phyloP scores from a whole-genome alignment of 2,113 vertebrate genomes.

The Amphilophus citrinellus region DNA sequence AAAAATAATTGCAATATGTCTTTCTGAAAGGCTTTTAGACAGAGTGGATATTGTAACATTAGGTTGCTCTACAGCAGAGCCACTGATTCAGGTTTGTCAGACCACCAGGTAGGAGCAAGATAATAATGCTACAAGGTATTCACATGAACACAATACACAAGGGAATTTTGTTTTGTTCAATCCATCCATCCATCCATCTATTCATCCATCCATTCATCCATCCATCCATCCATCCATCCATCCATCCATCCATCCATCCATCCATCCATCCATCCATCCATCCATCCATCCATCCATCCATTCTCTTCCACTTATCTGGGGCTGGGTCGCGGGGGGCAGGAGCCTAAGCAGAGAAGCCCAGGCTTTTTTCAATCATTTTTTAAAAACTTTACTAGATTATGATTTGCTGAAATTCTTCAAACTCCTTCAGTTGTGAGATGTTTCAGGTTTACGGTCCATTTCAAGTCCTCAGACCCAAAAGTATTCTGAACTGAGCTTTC shows the following conservation, averaged over 20 bases:
- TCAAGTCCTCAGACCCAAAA: not conserved
- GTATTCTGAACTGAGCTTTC: not conserved
- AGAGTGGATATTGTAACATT: not conserved
- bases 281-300: too few relatives aligned
- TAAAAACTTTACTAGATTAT: not conserved
- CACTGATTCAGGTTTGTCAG: not conserved
- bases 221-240: too few relatives aligned
- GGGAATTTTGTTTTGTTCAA: not conserved
- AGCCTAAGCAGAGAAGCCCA: too few relatives aligned
- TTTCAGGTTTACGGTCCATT: not conserved
- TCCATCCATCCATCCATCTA: too few relatives aligned
- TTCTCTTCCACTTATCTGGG: too few relatives aligned
- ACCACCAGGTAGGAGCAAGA: not conserved
- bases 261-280: too few relatives aligned
- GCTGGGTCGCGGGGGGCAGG: too few relatives aligned
- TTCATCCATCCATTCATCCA: too few relatives aligned
- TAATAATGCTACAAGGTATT: not conserved
- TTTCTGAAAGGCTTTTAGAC: not conserved
- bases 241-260: too few relatives aligned
- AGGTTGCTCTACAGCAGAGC: not conserved
- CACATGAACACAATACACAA: not conserved
- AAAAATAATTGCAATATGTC: slow-evolving; percentile 3
- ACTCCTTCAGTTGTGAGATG: not conserved
- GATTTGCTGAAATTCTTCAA: not conserved
- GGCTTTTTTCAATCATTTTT: not conserved